A percentile compares a stretch with the other conserved stretches of the same genome.
Evolutionary conservation across 2,797 vertebrate species (phyloP).

Genomic region (Hippocampus kuda): DNA sequence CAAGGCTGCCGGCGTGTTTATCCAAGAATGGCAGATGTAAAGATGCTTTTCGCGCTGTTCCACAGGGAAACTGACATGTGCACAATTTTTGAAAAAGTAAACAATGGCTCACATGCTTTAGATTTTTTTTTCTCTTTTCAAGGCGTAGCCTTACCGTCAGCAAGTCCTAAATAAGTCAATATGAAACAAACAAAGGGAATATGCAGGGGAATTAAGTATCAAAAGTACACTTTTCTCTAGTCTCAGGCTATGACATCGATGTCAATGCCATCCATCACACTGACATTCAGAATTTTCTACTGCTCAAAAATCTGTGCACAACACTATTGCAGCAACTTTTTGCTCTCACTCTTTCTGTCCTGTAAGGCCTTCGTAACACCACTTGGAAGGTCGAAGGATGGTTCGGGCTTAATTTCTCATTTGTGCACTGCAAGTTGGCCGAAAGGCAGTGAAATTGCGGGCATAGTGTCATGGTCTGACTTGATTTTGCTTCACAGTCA

Average conservation of each 20-base stretch:
- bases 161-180: slow-evolving; percentile 59
- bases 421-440: neutral
- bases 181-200: slow-evolving; percentile 48
- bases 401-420: neutral
- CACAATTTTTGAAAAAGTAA: slow-evolving; percentile 61
- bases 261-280: neutral
- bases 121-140: slow-evolving; percentile 7
- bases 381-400: neutral
- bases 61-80: slow-evolving; percentile 61
- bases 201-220: slow-evolving; percentile 7
- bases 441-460: neutral
- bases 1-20: slow-evolving; percentile 59
- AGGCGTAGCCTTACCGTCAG: slow-evolving; percentile 49
- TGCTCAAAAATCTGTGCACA: slow-evolving; percentile 4
- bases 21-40: slow-evolving; percentile 67
- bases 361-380: neutral
- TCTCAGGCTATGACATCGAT: slow-evolving; percentile 1
- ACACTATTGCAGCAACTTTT: neutral
- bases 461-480: neutral
- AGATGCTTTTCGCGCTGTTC: slow-evolving; percentile 51
- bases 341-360: neutral
- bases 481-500: neutral
- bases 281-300: slow-evolving; percentile 4
- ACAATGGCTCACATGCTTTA: slow-evolving; percentile 55
- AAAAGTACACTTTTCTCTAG: slow-evolving; percentile 7